These are phyloP conservation scores for Drosophila oshimai DNA, from an alignment of 1,140 invertebrate species.

Conservation along the genomic window DNA sequence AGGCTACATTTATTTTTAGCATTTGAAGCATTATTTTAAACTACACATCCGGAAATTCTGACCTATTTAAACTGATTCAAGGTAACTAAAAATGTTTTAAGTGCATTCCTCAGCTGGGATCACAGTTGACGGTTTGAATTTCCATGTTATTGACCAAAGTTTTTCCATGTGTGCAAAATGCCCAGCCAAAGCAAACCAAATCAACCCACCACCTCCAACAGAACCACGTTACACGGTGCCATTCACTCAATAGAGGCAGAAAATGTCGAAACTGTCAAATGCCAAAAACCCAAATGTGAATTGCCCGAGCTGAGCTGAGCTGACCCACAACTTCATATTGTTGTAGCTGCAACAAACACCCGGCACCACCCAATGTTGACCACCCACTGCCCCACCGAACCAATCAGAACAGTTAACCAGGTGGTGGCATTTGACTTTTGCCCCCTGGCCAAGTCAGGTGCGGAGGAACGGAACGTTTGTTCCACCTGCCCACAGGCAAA, in stretches of 20 bases:
- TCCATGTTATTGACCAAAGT: conserved; percentile 52
- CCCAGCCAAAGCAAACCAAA: background rate
- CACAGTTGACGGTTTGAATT: conserved; percentile 51
- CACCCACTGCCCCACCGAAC: background rate
- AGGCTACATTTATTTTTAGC: background rate
- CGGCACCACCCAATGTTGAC: background rate
- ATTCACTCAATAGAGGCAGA: conserved; percentile 54
- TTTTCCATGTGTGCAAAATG: conserved; percentile 38
- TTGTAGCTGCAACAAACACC: conserved; percentile 13
- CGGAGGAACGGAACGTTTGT: conserved; percentile 1
- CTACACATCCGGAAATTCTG: no score
- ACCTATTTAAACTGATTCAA: no score
- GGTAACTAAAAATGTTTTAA: background rate
- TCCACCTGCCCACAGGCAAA: conserved; percentile 23
- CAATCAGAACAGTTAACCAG: conserved; percentile 26
- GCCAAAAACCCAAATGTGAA: conserved; percentile 77
- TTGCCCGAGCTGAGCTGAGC: conserved; percentile 21
- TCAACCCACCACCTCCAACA: background rate
- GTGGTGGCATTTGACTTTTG: conserved; percentile 36
- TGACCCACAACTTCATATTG: conserved; percentile 24
- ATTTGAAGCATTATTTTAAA: no score
- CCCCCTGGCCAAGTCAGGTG: conserved; percentile 34
- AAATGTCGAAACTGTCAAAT: conserved; percentile 80
- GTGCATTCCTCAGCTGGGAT: background rate
- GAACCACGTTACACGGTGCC: conserved; percentile 1